phyloP scores from a whole-genome alignment of 2,888 invertebrate genomes.

The Diaprepes abbreviatus region DNA sequence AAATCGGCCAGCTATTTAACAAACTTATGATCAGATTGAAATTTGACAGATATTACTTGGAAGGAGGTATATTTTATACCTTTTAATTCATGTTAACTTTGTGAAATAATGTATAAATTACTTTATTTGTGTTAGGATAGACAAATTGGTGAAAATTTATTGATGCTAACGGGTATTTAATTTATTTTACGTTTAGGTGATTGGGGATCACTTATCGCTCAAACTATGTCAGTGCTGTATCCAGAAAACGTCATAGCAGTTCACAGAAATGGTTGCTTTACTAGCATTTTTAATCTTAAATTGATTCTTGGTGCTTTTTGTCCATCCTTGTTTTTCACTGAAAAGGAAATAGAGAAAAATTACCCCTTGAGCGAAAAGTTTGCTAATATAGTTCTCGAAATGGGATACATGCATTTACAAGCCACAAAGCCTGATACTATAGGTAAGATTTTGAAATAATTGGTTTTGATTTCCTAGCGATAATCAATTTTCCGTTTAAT shows the following conservation, averaged over 20 bases:
- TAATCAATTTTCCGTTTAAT: too few relatives aligned
- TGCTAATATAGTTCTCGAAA: slow-evolving; percentile 68
- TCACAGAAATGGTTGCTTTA: slow-evolving; percentile 70
- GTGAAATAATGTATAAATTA: too few relatives aligned
- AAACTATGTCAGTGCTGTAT: slow-evolving; percentile 74
- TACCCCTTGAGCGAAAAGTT: slow-evolving; percentile 69
- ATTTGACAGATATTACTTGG: slow-evolving; percentile 76
- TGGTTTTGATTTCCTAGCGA: too few relatives aligned
- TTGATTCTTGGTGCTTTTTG: slow-evolving; percentile 69
- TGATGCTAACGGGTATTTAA: too few relatives aligned
- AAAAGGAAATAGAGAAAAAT: slow-evolving; percentile 68
- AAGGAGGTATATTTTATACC: slow-evolving; percentile 69
- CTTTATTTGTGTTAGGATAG: too few relatives aligned
- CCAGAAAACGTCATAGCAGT: slow-evolving; percentile 72
- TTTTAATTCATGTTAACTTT: too few relatives aligned
- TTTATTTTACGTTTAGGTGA: slow-evolving; percentile 85
- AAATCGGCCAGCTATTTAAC: slow-evolving; percentile 73
- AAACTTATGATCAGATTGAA: slow-evolving; percentile 81
- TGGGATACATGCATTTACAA: slow-evolving; percentile 83
- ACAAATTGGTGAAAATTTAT: too few relatives aligned
- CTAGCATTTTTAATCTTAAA: slow-evolving; percentile 63
- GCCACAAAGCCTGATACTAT: slow-evolving; percentile 92
- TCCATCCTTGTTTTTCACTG: slow-evolving; percentile 73
- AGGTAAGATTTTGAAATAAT: too few relatives aligned
- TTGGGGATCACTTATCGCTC: slow-evolving; percentile 80